A percentile compares a stretch with the other conserved stretches of the same genome.
These are phyloP conservation scores for Macrotis lagotis DNA, from an alignment of 2,113 vertebrate species.

Conservation along the genomic window DNA sequence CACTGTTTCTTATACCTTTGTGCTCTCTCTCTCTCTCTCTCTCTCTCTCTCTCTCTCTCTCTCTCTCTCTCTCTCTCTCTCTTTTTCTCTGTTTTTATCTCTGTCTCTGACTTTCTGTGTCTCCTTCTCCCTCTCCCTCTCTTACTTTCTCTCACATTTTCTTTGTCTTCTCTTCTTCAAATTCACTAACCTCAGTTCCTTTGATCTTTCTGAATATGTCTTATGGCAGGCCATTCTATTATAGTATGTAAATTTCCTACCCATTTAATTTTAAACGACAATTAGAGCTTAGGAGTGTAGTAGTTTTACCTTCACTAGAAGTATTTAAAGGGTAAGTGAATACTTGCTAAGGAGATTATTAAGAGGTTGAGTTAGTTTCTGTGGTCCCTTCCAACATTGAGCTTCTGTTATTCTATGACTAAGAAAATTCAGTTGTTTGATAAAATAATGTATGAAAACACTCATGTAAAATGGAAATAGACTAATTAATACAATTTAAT, in stretches of 20 bases:
- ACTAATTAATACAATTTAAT: constrained; percentile 59
- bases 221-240: background rate
- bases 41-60: background rate
- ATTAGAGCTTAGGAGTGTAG: background rate
- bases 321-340: background rate
- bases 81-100: background rate
- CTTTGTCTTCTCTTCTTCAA: background rate
- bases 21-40: background rate
- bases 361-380: background rate
- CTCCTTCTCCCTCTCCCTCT: background rate
- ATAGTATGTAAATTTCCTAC: background rate
- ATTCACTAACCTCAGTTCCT: background rate
- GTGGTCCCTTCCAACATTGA: background rate
- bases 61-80: background rate
- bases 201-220: background rate
- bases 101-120: background rate
- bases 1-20: background rate
- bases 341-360: background rate
- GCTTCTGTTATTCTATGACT: constrained; percentile 46
- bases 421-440: constrained; percentile 77
- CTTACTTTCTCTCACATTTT: background rate
- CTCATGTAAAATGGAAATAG: constrained; percentile 67
- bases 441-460: constrained; percentile 70
- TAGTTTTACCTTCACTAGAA: background rate
- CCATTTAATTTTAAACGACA: background rate